These are phyloP conservation scores for Erythrocercus mccallii DNA, from an alignment of 2,113 vertebrate species.

Conservation along the genomic window DNA sequence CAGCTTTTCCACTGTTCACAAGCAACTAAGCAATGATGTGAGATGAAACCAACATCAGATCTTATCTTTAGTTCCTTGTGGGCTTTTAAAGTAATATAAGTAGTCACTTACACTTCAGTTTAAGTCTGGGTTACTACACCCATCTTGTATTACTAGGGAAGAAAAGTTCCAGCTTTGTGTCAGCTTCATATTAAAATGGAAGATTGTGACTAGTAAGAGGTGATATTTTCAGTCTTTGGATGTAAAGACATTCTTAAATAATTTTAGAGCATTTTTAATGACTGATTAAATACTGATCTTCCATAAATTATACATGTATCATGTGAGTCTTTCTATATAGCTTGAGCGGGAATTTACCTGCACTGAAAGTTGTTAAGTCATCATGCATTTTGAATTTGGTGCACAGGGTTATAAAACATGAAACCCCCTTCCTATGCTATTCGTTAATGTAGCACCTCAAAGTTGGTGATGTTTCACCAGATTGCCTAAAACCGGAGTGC, in stretches of 20 bases:
- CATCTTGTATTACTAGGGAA: not conserved
- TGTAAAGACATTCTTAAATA: not conserved
- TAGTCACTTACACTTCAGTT: not conserved
- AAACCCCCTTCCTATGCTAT: not conserved
- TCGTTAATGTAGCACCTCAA: not conserved
- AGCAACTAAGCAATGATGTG: not conserved
- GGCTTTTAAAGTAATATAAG: not conserved
- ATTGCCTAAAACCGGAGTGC: not conserved
- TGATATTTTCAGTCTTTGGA: not conserved
- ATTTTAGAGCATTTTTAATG: not conserved
- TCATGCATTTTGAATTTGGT: not conserved
- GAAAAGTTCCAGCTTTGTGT: not conserved
- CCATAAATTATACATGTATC: slow-evolving; percentile 39
- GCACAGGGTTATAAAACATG: not conserved
- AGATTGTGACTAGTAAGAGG: not conserved
- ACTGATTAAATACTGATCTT: slow-evolving; percentile 62
- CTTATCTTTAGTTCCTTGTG: not conserved
- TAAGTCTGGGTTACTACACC: not conserved
- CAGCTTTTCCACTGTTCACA: not conserved
- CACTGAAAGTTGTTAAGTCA: slow-evolving; percentile 44
- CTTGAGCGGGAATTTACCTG: not conserved
- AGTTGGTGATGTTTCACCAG: not conserved
- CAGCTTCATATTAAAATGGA: not conserved
- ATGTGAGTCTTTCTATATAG: slow-evolving; percentile 11
- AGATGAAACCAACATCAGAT: not conserved